phyloP scores from a whole-genome alignment of 2,888 invertebrate genomes.

The Dicyrtomina minuta region DNA sequence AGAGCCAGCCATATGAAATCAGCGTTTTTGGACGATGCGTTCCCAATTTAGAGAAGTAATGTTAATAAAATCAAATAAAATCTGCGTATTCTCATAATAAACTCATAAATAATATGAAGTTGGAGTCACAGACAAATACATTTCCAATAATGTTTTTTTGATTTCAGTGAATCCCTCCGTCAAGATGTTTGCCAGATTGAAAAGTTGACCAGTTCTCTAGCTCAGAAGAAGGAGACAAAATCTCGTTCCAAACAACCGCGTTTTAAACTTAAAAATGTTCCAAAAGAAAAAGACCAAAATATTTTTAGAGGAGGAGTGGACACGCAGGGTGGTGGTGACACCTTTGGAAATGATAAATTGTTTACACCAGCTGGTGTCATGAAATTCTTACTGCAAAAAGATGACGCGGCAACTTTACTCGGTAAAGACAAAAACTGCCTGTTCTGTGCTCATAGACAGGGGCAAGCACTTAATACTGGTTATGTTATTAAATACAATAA shows the following conservation, averaged over 20 bases:
- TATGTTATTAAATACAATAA: background rate
- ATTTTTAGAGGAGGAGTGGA: too few relatives aligned
- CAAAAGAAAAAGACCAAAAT: too few relatives aligned
- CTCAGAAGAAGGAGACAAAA: background rate
- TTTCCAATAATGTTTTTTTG: too few relatives aligned
- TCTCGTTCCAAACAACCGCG: background rate
- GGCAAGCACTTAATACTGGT: too few relatives aligned
- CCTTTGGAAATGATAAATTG: background rate
- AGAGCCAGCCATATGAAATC: slow-evolving; percentile 12
- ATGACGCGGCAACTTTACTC: background rate
- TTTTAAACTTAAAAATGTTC: background rate
- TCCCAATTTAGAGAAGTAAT: slow-evolving; percentile 15
- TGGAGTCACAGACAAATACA: too few relatives aligned
- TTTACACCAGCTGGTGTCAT: slow-evolving; percentile 13
- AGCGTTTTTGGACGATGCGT: slow-evolving; percentile 19
- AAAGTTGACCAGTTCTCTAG: background rate
- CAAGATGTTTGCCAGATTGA: slow-evolving; percentile 7
- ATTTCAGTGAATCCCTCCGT: background rate
- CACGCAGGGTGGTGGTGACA: too few relatives aligned
- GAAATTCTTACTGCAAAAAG: slow-evolving; percentile 18
- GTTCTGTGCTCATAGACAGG: too few relatives aligned
- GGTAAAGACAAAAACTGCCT: too few relatives aligned
- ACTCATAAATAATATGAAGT: too few relatives aligned
- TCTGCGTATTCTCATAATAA: background rate
- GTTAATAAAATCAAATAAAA: background rate